Conservation (phyloP, 2,797 vertebrate species). For the Rallus crepitans region DNA sequence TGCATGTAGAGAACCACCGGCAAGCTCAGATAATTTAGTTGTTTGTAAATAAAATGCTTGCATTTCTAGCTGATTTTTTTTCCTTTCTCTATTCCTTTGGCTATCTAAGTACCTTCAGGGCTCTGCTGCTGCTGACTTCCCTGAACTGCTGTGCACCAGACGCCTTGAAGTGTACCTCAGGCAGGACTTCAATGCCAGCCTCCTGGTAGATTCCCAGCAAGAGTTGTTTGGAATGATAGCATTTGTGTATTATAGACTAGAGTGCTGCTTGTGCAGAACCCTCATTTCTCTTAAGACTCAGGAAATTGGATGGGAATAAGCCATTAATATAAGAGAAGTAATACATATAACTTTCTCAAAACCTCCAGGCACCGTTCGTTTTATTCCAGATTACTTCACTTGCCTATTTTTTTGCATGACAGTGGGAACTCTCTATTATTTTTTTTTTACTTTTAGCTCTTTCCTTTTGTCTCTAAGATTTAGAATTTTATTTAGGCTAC, state of each 20-base stretch:
- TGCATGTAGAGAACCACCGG: background rate
- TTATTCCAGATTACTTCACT: background rate
- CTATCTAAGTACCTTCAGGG: background rate
- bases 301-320: background rate
- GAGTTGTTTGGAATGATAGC: accelerated
- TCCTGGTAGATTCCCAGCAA: background rate
- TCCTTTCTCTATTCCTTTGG: background rate
- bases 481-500: background rate
- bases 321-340: background rate
- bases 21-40: background rate
- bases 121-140: background rate
- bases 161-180: background rate
- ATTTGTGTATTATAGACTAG: accelerated
- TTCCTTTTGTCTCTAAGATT: background rate
- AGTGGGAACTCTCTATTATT: background rate
- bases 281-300: background rate
- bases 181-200: background rate
- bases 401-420: background rate
- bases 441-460: background rate
- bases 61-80: background rate
- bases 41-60: background rate
- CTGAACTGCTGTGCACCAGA: background rate
- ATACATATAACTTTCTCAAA: background rate
- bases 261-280: background rate
- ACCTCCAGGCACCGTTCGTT: background rate